Evolutionary conservation across 1,140 invertebrate genomes (phyloP), one percentile per base, ranked within the genome.

Genomic region (Calliopsis andreniformis): DNA sequence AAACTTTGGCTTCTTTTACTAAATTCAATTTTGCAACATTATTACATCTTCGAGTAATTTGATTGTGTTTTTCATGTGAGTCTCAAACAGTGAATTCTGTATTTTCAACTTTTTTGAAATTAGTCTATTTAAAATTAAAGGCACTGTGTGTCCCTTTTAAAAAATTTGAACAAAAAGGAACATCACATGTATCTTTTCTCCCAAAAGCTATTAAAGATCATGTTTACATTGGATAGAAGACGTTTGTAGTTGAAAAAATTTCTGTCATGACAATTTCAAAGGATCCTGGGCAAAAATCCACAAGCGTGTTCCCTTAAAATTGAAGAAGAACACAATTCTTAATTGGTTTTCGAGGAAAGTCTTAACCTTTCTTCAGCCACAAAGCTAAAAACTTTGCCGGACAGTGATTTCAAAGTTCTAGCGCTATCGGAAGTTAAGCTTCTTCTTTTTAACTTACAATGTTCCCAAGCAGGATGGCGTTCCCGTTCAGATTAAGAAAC

Each of bases 401-500:
- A 5, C 76, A 73, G 70, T 69, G 66, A 49, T 80, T 80, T 80
- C 53, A n/a, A 84, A 84, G 77, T 84, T 84, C 32, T 51, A 43
- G 43, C 67, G 56, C 63, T 80, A 83, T 71, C 77, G 45, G 63
- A 69, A 69, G 62, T 73, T 64, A 25, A 68, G 58, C 53, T 39
- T 66, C 61, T 77, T 77, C 80, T 79, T 75, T 83, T 72, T 68
- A 76, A 43, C 63, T 80, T 68, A 49, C 72, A 51, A 71, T 76
- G 83, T 76, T 71, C 49, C 62, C 68, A 47, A 63, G 51, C 45
- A 64, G 43, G 76, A 79, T 82, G 76, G 56, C 67, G 67, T 30
- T n/a, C 59, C 58, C 66, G 72, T 68, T 72, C 72, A 68, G 80
- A 83, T 83, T 83, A 83, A 76, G 69, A 82, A 83, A 83, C 81